A percentile compares a stretch with the other conserved stretches of the same genome.
phyloP scores from a whole-genome alignment of 2,797 vertebrate genomes.

The Prionace glauca region DNA sequence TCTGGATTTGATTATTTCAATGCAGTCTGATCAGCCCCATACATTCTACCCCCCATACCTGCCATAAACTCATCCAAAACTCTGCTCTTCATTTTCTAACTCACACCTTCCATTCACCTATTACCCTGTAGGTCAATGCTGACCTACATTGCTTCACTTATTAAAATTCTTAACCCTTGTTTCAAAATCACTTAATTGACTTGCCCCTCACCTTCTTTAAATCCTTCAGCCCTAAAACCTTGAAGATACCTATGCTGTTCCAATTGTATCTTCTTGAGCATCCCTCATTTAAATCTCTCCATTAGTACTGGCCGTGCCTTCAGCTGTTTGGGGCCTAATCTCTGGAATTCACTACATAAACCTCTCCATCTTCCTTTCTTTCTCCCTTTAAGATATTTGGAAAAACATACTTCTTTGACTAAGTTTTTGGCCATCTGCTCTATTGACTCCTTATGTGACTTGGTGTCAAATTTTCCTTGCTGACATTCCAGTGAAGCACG shows the following conservation, averaged over 20 bases:
- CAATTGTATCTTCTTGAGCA: background rate
- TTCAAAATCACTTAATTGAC: background rate
- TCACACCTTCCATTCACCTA: background rate
- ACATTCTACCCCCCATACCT: background rate
- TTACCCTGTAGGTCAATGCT: background rate
- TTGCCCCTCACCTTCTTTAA: background rate
- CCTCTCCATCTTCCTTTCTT: background rate
- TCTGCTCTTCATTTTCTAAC: background rate
- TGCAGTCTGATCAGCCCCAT: background rate
- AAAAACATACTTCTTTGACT: background rate
- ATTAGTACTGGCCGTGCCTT: background rate
- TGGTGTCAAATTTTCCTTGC: background rate
- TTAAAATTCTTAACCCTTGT: background rate
- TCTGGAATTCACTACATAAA: background rate
- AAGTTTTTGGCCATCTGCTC: background rate
- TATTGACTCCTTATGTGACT: background rate
- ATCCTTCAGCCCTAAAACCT: background rate
- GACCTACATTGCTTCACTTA: background rate
- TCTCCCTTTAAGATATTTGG: background rate
- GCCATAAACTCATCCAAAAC: too few relatives aligned
- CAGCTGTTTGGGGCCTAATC: background rate
- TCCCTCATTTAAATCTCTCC: background rate
- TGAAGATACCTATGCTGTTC: background rate
- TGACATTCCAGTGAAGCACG: background rate
- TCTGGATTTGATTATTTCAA: background rate